Base-by-base conservation (phyloP, 1,140 invertebrate species). In the Rhagoletis zephyria region DNA sequence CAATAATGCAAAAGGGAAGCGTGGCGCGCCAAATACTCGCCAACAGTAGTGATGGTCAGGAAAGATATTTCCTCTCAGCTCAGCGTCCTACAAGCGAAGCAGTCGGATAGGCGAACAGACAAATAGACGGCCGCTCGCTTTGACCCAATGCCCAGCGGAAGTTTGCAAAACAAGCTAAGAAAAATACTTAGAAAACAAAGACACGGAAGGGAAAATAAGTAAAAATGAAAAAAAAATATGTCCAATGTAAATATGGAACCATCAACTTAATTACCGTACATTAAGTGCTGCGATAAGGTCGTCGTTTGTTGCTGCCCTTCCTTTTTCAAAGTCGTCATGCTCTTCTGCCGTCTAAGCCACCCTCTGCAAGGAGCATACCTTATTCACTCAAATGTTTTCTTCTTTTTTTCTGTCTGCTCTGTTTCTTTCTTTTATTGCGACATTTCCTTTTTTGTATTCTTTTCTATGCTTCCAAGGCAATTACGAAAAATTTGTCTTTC, bases 201-300 rank as follows among this genome's bases (percentile, higher is more conserved):
- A 74, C 45, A 48, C 6, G 12, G 14, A 74, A 74, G 45, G 40
- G 12, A 67, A 74, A 48, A 48, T 6, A 74, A 14, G 42, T 14
- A 74, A 74, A 74, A 74, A 48, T 56, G 10, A 56, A 56, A 56
- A 74, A 74, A 30, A 30, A 30, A 30, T 74, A 81, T 81, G 30
- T 30, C 30, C 30, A 81, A 81, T 56, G 74, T 81, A 81, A 81
- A 81, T 81, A 81, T 51, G 48, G 16, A 81, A 56, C 74, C 74
- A 81, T 81, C 74, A 81, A 81, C 74, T 56, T 81, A 81, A 81
- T 81, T 81, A 81, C 74, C 74, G 74, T 48, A 81, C 74, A 81
- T 81, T 81, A 81, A 81, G 74, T 81, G 74, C 74, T 81, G 74
- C 74, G 74, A 74, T 74, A 74, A 74, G 67, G 67, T 74, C 67